These are phyloP conservation scores for Teinopalpus imperialis DNA, from an alignment of 2,888 invertebrate species.

Conservation along the genomic window DNA sequence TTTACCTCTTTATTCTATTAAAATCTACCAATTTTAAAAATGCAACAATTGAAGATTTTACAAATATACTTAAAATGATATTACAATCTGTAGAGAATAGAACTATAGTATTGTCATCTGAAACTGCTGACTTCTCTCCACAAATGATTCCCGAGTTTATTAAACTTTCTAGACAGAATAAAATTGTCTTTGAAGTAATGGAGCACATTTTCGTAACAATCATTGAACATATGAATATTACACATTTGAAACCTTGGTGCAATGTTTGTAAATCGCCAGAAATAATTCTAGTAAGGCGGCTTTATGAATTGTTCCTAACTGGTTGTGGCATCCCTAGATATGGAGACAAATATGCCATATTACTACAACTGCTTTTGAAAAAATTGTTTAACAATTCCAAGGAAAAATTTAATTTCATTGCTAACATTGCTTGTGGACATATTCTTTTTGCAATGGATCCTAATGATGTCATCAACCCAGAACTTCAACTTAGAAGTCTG, in stretches of 20 bases:
- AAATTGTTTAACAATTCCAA: constrained; percentile 61
- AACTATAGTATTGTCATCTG: constrained; percentile 52
- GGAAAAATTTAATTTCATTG: constrained; percentile 79
- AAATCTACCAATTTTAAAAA: constrained; percentile 65
- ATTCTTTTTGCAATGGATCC: constrained; percentile 65
- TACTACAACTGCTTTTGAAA: constrained; percentile 69
- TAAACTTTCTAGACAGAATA: constrained; percentile 57
- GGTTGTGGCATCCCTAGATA: constrained; percentile 68
- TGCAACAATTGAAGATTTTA: constrained; percentile 56
- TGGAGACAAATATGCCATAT: constrained; percentile 54
- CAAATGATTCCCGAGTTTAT: constrained; percentile 56
- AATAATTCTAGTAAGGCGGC: constrained; percentile 57
- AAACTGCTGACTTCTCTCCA: constrained; percentile 48
- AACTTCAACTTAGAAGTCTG: constrained; percentile 77
- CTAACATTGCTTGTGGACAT: constrained; percentile 79
- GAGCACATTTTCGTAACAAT: constrained; percentile 77
- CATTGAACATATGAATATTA: constrained; percentile 67
- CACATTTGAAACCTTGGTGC: constrained; percentile 66
- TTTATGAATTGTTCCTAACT: constrained; percentile 74
- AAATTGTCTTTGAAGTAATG: constrained; percentile 80
- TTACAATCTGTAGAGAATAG: constrained; percentile 61
- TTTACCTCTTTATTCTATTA: constrained; percentile 66
- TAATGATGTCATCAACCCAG: constrained; percentile 67
- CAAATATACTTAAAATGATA: constrained; percentile 63
- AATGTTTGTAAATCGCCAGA: constrained; percentile 64